These are phyloP conservation scores for Cryptoblepharus egeriae DNA, from an alignment of 2,797 vertebrate genomes.

Conservation along the genomic window DNA sequence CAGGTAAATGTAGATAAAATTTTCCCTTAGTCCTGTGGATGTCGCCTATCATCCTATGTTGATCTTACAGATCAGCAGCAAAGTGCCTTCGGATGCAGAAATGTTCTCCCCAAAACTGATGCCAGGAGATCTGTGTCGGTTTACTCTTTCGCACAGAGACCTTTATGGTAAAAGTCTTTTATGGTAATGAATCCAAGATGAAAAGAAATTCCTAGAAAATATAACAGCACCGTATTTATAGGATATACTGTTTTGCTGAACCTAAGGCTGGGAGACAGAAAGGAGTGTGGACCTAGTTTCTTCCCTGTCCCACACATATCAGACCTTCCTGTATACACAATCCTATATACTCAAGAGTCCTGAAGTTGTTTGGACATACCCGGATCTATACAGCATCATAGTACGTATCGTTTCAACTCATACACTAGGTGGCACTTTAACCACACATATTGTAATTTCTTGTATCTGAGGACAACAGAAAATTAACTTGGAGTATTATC, in stretches of 20 bases:
- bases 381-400: accelerated
- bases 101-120: too few relatives aligned
- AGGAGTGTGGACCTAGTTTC: neutral
- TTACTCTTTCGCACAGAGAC: too few relatives aligned
- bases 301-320: too few relatives aligned
- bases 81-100: too few relatives aligned
- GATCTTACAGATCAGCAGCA: too few relatives aligned
- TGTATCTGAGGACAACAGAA: neutral
- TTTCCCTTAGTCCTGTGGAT: too few relatives aligned
- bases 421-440: slow-evolving; percentile 76
- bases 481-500: slow-evolving; percentile 5
- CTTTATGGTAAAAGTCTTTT: slow-evolving; percentile 28
- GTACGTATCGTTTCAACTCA: neutral
- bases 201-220: slow-evolving; percentile 24
- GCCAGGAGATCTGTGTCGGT: too few relatives aligned
- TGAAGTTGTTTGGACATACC: too few relatives aligned
- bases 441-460: slow-evolving; percentile 27
- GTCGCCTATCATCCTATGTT: too few relatives aligned
- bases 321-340: too few relatives aligned
- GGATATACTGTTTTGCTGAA: neutral
- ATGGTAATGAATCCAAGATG: slow-evolving; percentile 42
- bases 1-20: too few relatives aligned
- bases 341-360: too few relatives aligned
- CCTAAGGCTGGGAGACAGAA: neutral
- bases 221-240: neutral